Conservation (phyloP, 2,888 invertebrate genomes). For the Beris chalybata region DNA sequence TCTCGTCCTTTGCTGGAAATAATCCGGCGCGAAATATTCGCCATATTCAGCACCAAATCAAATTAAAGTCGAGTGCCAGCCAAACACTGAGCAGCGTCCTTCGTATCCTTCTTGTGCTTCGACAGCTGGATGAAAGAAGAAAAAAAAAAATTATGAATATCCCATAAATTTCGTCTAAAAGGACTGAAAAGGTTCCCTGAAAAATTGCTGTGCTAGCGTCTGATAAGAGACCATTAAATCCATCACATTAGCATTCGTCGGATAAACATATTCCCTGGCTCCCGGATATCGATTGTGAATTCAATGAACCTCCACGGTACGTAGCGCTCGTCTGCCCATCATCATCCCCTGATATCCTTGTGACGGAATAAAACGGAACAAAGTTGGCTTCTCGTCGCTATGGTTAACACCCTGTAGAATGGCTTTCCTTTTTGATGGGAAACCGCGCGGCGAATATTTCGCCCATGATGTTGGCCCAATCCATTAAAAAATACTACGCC, state of each 20-base stretch:
- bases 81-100: not conserved
- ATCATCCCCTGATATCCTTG: no score
- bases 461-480: no score
- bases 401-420: no score
- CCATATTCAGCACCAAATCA: conserved; percentile 25
- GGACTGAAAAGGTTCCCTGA: conserved; percentile 14
- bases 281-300: conserved; percentile 27
- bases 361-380: no score
- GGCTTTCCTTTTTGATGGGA: no score
- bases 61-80: conserved; percentile 16
- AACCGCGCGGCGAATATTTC: no score
- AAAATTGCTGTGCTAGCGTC: conserved; percentile 38
- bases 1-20: no score
- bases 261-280: conserved; percentile 31
- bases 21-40: conserved; percentile 5
- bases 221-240: conserved; percentile 38
- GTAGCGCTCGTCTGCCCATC: no score
- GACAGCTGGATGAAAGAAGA: conserved; percentile 26
- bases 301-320: conserved; percentile 23
- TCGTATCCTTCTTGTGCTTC: conserved; percentile 8
- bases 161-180: conserved; percentile 34
- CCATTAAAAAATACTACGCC: not conserved
- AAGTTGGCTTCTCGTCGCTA: no score
- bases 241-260: conserved; percentile 38
- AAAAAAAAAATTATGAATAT: conserved; percentile 34